Percentiles rank a stretch among this genome's conserved stretches.
Conservation (phyloP, 2,113 vertebrate species). For the Ardeotis arabs region DNA sequence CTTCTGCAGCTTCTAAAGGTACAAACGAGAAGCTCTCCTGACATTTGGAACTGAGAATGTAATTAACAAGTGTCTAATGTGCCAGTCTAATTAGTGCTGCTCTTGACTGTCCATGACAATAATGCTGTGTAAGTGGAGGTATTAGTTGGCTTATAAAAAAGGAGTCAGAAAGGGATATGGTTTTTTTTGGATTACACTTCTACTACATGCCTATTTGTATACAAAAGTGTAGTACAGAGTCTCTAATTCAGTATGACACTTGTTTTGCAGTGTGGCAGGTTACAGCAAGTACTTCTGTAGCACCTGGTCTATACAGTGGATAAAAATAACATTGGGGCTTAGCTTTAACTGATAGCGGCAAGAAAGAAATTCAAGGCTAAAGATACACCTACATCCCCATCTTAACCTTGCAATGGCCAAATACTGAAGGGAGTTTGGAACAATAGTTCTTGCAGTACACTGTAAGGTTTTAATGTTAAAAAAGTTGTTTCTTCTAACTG, state of each 20-base stretch:
- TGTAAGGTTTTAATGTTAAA: not conserved
- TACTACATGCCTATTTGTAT: not conserved
- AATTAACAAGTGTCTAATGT: conserved; percentile 5
- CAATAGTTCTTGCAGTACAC: rapidly evolving
- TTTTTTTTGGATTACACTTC: not conserved
- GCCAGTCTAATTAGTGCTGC: not conserved
- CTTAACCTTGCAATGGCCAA: not conserved
- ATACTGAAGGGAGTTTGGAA: not conserved
- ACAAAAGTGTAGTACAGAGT: not conserved
- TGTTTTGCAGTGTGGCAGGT: not conserved
- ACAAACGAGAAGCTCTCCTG: not conserved
- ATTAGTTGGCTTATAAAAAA: not conserved
- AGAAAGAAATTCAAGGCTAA: not conserved
- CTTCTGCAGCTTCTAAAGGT: not conserved
- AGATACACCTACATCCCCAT: not conserved
- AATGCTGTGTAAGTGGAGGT: not conserved
- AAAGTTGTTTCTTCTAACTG: not conserved
- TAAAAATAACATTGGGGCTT: not conserved
- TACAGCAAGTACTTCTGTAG: not conserved
- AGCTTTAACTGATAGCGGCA: not conserved
- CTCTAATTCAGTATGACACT: not conserved
- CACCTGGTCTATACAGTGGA: not conserved
- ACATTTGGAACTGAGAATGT: not conserved
- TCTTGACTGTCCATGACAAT: not conserved
- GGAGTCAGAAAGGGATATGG: not conserved